Evolutionary conservation across 2,797 vertebrate species (phyloP).

Genomic region (Pipistrellus pygmaeus): DNA sequence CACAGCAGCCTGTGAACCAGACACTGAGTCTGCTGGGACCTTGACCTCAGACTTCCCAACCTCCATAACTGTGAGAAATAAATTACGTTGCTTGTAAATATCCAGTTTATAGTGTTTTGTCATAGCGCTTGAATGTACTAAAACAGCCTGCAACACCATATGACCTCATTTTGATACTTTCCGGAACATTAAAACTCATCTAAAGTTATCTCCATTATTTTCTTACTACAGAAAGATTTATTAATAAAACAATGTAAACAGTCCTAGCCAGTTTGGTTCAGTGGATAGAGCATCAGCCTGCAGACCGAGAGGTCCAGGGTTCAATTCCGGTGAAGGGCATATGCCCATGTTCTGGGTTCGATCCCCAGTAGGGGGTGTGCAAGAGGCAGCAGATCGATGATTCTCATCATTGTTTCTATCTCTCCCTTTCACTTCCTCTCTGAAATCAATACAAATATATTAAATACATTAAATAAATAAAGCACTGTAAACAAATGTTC

Average conservation of each 20-base stretch:
- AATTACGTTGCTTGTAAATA: not conserved
- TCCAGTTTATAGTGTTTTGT: not conserved
- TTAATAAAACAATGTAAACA: slow-evolving; percentile 29
- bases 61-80: not conserved
- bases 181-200: not conserved
- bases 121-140: not conserved
- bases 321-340: too few relatives aligned
- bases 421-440: too few relatives aligned
- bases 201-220: not conserved
- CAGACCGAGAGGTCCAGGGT: too few relatives aligned
- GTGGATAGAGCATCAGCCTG: too few relatives aligned
- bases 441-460: too few relatives aligned
- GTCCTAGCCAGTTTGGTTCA: too few relatives aligned
- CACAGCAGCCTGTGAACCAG: not conserved
- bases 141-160: not conserved
- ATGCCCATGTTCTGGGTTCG: too few relatives aligned
- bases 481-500: slow-evolving; percentile 24
- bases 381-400: too few relatives aligned
- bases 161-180: not conserved
- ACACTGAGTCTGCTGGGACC: not conserved
- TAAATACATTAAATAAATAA: not conserved
- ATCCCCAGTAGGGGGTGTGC: too few relatives aligned
- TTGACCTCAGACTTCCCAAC: not conserved
- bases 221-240: not conserved
- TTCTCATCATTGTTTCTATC: too few relatives aligned